Percentiles rank a stretch among this genome's conserved stretches.
Conservation (phyloP, 2,113 vertebrate genomes). For the Hippoglossus stenolepis region DNA sequence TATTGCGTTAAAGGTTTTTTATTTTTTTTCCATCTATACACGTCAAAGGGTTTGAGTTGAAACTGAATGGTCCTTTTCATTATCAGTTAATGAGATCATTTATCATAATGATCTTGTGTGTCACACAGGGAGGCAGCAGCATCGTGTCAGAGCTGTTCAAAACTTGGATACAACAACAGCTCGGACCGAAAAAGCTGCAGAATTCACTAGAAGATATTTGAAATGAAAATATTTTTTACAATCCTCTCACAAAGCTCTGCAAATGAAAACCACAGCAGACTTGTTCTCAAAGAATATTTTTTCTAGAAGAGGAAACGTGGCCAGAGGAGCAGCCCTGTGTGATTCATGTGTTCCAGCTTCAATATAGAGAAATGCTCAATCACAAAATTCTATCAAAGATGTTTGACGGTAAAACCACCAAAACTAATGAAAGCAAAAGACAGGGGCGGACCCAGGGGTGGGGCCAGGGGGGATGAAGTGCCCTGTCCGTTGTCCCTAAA, state of each 20-base stretch:
- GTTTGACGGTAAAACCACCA: background rate
- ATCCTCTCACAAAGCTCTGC: background rate
- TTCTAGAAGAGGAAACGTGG: background rate
- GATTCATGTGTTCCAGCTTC: background rate
- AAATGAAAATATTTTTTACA: background rate
- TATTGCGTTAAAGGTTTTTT: background rate
- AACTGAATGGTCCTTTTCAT: constrained; percentile 22
- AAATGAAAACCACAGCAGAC: background rate
- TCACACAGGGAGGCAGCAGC: background rate
- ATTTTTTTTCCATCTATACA: background rate
- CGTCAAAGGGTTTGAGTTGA: background rate
- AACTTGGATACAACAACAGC: background rate
- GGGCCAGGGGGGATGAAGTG: too few relatives aligned
- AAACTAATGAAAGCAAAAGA: background rate
- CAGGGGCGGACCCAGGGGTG: too few relatives aligned
- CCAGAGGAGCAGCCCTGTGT: background rate
- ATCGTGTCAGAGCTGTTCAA: background rate
- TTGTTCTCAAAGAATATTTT: background rate
- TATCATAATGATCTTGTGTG: constrained; percentile 38
- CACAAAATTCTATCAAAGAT: background rate
- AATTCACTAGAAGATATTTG: background rate
- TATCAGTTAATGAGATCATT: constrained; percentile 58
- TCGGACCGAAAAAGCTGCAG: background rate
- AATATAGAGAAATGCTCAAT: background rate
- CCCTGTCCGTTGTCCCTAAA: too few relatives aligned